Percentiles rank a stretch among this genome's conserved stretches.
Evolutionary conservation across 2,113 vertebrate genomes (phyloP).

Genomic region (Andinoacara biseriatus): DNA sequence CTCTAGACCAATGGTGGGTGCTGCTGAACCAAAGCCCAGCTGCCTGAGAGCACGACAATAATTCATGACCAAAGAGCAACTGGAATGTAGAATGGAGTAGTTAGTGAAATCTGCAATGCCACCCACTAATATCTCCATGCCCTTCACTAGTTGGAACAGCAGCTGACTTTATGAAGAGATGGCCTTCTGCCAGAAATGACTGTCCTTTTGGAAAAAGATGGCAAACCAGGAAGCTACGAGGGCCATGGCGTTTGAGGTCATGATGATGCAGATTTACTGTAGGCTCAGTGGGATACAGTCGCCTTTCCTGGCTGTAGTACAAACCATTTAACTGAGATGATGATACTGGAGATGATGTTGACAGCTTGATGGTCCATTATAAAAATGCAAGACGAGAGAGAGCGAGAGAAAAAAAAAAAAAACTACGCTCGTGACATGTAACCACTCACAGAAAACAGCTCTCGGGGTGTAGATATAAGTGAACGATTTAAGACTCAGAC

Average conservation of each 20-base stretch:
- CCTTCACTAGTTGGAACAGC: conserved; percentile 52
- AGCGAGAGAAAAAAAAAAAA: background rate
- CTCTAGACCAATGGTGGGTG: conserved; percentile 56
- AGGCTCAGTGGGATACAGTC: conserved; percentile 17
- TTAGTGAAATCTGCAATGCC: conserved; percentile 65
- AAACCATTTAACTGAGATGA: conserved; percentile 21
- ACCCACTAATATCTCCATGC: conserved; percentile 49
- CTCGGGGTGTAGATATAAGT: background rate
- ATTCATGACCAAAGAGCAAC: conserved; percentile 74
- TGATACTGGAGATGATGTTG: conserved; percentile 5
- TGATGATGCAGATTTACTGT: conserved; percentile 54
- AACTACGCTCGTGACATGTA: background rate
- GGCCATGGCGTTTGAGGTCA: conserved; percentile 31
- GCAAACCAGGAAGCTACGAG: conserved; percentile 20
- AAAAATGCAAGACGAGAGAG: background rate
- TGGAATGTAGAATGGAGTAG: conserved; percentile 61
- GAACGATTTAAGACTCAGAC: conserved; percentile 27
- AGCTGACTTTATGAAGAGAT: conserved; percentile 29
- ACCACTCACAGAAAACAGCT: background rate
- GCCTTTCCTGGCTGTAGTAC: conserved; percentile 29
- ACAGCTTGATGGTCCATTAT: background rate
- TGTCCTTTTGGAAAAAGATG: conserved; percentile 30
- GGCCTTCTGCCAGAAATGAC: conserved; percentile 24
- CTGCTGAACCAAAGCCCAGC: conserved; percentile 64
- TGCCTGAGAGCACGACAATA: conserved; percentile 71